A percentile compares a stretch with the other conserved stretches of the same genome.
phyloP scores from a whole-genome alignment of 2,113 vertebrate genomes.

The Toxotes jaculatrix region DNA sequence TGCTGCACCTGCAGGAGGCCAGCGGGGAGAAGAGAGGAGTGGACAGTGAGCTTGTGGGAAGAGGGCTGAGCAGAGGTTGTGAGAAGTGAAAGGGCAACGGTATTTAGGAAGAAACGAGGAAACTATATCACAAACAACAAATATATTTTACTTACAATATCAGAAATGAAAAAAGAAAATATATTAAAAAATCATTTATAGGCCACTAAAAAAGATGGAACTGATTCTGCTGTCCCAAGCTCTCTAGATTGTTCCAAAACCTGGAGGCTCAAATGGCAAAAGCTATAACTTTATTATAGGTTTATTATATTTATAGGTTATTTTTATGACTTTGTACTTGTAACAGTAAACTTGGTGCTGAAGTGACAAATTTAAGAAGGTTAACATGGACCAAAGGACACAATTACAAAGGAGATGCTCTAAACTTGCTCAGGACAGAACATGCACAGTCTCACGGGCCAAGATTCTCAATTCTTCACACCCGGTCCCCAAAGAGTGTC shows the following conservation, averaged over 20 bases:
- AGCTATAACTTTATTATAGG: too few relatives aligned
- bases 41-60: slow-evolving; percentile 47
- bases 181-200: neutral
- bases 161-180: neutral
- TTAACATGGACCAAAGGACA: neutral
- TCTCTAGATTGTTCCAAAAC: slow-evolving; percentile 1
- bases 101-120: neutral
- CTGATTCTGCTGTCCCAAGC: neutral
- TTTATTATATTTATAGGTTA: neutral
- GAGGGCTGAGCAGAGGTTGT: neutral
- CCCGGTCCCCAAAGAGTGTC: slow-evolving; percentile 17
- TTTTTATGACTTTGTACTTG: neutral
- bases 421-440: neutral
- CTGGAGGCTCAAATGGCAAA: slow-evolving; percentile 5
- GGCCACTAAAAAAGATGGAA: neutral
- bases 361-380: neutral
- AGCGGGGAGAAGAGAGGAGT: slow-evolving; percentile 6
- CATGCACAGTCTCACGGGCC: neutral
- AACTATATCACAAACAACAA: slow-evolving; percentile 8
- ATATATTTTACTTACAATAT: neutral
- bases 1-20: slow-evolving; percentile 89
- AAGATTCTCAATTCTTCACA: slow-evolving; percentile 23
- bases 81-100: slow-evolving; percentile 22
- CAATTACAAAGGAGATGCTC: neutral
- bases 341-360: neutral